Evolutionary conservation across 2,797 vertebrate species (phyloP).

Genomic region (Huso huso): DNA sequence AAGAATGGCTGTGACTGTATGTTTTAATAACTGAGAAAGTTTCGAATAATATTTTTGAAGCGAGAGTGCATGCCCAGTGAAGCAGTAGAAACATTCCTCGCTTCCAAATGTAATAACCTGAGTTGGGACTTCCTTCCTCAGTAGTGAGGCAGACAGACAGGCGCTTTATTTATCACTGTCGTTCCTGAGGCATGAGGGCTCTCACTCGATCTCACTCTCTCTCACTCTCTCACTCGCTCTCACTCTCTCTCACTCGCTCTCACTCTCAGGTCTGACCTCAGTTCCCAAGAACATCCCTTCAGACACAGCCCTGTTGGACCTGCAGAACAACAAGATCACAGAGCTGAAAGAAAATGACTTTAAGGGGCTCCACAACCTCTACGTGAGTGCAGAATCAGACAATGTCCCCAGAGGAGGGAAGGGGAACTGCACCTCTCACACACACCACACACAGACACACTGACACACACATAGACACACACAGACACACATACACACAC

Average conservation of each 20-base stretch:
- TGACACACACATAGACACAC: too few relatives aligned
- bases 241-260: not conserved
- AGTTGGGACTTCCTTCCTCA: too few relatives aligned
- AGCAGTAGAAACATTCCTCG: too few relatives aligned
- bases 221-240: not conserved
- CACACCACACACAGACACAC: too few relatives aligned
- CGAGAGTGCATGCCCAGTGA: too few relatives aligned
- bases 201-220: not conserved
- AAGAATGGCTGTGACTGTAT: too few relatives aligned
- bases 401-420: not conserved
- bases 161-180: too few relatives aligned
- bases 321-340: constrained; percentile 81
- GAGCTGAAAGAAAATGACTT: constrained; percentile 84
- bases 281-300: constrained; percentile 74
- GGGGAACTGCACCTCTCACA: not conserved
- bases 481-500: too few relatives aligned
- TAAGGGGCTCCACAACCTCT: constrained; percentile 75
- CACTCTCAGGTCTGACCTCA: constrained; percentile 61
- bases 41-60: too few relatives aligned
- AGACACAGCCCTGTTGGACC: constrained; percentile 81
- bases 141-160: too few relatives aligned
- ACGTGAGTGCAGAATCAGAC: constrained; percentile 54
- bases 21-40: too few relatives aligned
- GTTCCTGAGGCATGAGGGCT: not conserved
- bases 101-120: too few relatives aligned